These are phyloP conservation scores for Geophilus truncorum DNA, from an alignment of 2,888 invertebrate species.

Conservation along the genomic window DNA sequence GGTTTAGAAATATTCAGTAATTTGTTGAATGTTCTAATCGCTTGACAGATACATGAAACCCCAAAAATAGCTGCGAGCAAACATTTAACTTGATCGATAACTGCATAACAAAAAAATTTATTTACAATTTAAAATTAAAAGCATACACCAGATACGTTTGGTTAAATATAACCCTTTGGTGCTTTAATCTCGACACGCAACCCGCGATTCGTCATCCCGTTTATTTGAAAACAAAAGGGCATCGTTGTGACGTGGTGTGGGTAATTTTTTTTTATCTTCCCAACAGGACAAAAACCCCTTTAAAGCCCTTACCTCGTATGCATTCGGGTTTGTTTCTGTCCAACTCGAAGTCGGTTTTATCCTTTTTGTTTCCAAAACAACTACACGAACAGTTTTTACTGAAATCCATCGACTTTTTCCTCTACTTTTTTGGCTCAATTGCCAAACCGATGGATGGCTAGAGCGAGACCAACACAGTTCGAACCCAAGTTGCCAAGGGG, in stretches of 20 bases:
- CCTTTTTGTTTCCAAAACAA: background rate
- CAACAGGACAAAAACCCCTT: no score
- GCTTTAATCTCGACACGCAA: background rate
- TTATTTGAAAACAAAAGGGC: background rate
- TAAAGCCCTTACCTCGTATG: background rate
- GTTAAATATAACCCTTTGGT: background rate
- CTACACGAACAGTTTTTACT: background rate
- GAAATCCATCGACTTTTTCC: conserved; percentile 9
- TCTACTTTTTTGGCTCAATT: background rate
- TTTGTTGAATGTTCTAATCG: background rate
- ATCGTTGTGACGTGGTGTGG: no score
- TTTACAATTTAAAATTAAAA: no score
- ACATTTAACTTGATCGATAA: background rate
- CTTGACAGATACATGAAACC: background rate
- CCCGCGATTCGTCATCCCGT: background rate
- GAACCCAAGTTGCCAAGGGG: conserved; percentile 27
- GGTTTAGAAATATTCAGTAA: no score
- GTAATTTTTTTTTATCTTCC: no score
- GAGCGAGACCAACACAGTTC: background rate
- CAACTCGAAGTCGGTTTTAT: background rate
- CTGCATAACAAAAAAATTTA: conserved; percentile 53
- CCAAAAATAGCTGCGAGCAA: background rate
- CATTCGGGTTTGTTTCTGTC: background rate
- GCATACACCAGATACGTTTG: background rate
- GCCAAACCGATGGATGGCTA: background rate